Base-by-base conservation (phyloP, 1,140 invertebrate genomes). In the Heliothis subflexa region DNA sequence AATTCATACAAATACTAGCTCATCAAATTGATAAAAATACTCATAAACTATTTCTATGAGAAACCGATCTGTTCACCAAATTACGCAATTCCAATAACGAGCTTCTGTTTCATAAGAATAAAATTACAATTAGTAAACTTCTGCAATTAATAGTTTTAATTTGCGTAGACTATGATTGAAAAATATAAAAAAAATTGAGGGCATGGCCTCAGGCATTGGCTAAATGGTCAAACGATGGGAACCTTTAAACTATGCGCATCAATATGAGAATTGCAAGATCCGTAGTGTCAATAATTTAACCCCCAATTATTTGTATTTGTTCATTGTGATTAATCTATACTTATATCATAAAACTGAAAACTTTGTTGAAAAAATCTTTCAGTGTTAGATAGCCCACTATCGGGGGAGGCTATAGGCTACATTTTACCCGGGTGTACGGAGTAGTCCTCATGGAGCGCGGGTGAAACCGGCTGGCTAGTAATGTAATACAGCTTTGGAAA, bases 91-190 rank as follows among this genome's bases (percentile, higher is more conserved):
- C 9, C 14, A 2, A 14, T 59, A 59, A 59, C 21, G 55, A 59
- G 25, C 16, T 13, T 59, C 55, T 59, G 55, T 59, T 59, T 59
- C 21, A 12, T 59, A 59, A 13, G 21, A 25, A 59, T 16, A 59
- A 59, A 59, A 28, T 59, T 28, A 21, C 55, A 59, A 59, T 59
- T 21, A 59, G 55, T 28, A 7, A 21, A 3, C 55, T 59, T 59
- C 55, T 59, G 55, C 55, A 59, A 59, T 4, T 9, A 59, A 21
- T 25, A 28, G 25, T 25, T 59, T 59, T 14, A 18, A 28, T 28
- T 59, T 59, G 21, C 55, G 13, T 59, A 59, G 21, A 28, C 55
- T 25, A 28, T 3, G 11, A 21, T 13, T 13, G 25, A 57, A 59
- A 59, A 1, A 14, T 59, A 25, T 14, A 14, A 28, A 59, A 25